A percentile compares a stretch with the other conserved stretches of the same genome.
Conservation (phyloP, 2,888 invertebrate species). For the Stenodera caucasica region DNA sequence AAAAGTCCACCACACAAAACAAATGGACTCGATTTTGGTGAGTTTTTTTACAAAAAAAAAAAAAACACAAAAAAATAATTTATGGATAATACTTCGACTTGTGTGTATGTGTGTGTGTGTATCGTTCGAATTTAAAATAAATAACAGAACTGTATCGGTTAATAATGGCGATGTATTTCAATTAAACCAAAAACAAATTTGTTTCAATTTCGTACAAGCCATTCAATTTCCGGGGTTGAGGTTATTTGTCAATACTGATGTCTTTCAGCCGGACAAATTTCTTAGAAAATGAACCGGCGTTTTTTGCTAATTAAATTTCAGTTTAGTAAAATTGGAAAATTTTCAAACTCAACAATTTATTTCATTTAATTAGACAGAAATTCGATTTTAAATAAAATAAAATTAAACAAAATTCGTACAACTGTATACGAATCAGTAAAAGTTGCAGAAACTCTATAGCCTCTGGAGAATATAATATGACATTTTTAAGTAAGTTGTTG, state of each 20-base stretch:
- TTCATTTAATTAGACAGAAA: too few species aligned
- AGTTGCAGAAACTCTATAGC: not conserved
- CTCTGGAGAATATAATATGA: not conserved
- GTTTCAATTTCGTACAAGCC: not conserved
- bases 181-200: not conserved
- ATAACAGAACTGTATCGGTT: not conserved
- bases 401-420: not conserved
- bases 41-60: constrained; percentile 37
- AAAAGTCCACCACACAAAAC: constrained; percentile 47
- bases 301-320: not conserved
- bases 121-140: too few species aligned
- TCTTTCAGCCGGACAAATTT: not conserved
- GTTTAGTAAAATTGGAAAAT: not conserved
- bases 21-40: constrained; percentile 49
- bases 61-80: too few species aligned
- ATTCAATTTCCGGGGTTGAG: constrained; percentile 3
- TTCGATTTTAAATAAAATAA: not conserved
- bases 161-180: not conserved
- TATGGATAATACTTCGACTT: constrained; percentile 30
- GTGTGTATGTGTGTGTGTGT: too few species aligned
- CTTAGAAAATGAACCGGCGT: not conserved
- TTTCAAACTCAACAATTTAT: too few species aligned
- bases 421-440: not conserved
- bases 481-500: not conserved
- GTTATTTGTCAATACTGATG: not conserved